A percentile compares a stretch with the other conserved stretches of the same genome.
These are phyloP conservation scores for Pseudomyrmex sp. DNA, from an alignment of 1,140 invertebrate species.

Conservation along the genomic window DNA sequence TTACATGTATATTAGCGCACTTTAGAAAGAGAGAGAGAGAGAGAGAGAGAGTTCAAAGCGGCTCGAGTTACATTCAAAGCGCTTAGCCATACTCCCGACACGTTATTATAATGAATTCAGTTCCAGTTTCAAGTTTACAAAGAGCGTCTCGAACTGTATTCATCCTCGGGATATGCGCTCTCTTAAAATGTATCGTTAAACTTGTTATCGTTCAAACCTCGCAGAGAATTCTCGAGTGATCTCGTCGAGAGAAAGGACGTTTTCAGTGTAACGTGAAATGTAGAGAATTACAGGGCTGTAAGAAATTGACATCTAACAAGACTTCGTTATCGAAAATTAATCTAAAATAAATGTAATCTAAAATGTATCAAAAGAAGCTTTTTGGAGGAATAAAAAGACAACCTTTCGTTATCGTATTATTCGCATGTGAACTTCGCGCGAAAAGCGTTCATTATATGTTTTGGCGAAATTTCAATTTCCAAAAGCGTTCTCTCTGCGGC, in stretches of 20 bases:
- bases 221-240: neutral
- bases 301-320: neutral
- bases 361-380: no score
- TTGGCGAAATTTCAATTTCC: neutral
- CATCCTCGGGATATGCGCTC: neutral
- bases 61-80: conserved; percentile 10
- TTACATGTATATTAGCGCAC: conserved; percentile 18
- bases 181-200: conserved; percentile 15
- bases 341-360: neutral
- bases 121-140: conserved; percentile 28
- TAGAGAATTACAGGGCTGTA: neutral
- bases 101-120: conserved; percentile 31
- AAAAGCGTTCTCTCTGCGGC: neutral
- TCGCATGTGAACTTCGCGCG: no score
- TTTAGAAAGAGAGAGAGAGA: neutral
- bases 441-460: no score
- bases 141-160: conserved; percentile 17
- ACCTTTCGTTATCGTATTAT: neutral
- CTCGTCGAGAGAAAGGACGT: neutral
- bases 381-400: no score
- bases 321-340: neutral
- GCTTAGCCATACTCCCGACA: neutral
- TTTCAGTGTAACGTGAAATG: neutral
- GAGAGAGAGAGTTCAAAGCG: conserved; percentile 18
- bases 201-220: neutral